These are phyloP conservation scores for Zonitis immaculata DNA, from an alignment of 2,888 invertebrate species.

Conservation along the genomic window DNA sequence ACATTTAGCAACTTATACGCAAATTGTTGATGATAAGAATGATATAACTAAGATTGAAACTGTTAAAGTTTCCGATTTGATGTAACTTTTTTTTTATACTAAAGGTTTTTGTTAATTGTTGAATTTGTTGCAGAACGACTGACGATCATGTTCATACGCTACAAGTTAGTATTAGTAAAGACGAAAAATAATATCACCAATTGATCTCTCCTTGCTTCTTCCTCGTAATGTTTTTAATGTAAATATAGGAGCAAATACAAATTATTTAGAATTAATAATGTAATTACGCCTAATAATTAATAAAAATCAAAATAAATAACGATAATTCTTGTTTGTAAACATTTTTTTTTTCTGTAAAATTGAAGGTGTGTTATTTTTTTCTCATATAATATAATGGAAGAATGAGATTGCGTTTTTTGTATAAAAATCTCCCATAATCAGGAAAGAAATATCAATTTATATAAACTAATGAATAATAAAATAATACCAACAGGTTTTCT, in stretches of 20 bases:
- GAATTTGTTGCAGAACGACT: slow-evolving; percentile 33
- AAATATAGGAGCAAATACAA: background rate
- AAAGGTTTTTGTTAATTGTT: background rate
- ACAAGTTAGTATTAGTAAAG: too few relatives aligned
- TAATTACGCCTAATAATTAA: background rate
- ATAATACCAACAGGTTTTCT: background rate
- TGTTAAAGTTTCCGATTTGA: slow-evolving; percentile 43
- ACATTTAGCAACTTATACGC: slow-evolving; percentile 34
- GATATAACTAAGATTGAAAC: slow-evolving; percentile 38
- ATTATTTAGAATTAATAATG: background rate
- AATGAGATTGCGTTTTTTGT: too few relatives aligned
- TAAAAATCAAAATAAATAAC: background rate
- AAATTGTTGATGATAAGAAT: slow-evolving; percentile 29
- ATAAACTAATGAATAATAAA: background rate
- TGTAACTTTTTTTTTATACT: slow-evolving; percentile 31
- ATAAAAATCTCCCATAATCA: too few relatives aligned
- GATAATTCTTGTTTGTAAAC: background rate
- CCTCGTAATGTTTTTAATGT: background rate
- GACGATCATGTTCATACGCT: slow-evolving; percentile 37
- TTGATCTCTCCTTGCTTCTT: background rate
- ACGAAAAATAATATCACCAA: too few relatives aligned
- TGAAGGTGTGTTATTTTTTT: background rate
- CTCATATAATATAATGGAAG: background rate
- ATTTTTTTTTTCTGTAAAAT: background rate
- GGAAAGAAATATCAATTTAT: too few relatives aligned